Base-by-base conservation (phyloP, 2,888 invertebrate species). In the Apodemia mormo region DNA sequence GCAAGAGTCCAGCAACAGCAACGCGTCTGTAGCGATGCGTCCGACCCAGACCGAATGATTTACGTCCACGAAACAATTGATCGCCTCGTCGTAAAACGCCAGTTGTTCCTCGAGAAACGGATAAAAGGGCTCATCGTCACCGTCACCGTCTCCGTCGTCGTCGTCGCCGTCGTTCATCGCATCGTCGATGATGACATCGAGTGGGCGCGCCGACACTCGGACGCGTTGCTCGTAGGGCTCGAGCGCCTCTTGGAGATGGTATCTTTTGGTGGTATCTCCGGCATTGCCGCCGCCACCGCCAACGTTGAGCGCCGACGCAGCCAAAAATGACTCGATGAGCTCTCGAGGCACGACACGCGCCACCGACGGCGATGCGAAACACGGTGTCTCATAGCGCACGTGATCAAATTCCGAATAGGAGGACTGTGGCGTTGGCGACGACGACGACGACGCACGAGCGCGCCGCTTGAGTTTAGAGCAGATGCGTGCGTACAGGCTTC, bases 401-500 rank as follows among this genome's bases (percentile, higher is more conserved):
- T 40, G 37, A 67, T 68, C 58, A 58, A 68, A 68, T 10, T 65
- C 65, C n/a, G 65, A 37, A 65, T 37, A 30, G 37, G 65, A n/a
- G n/a, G n/a, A n/a, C n/a, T n/a, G n/a, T n/a, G n/a, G n/a, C n/a
- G n/a, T n/a, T n/a, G n/a, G 37, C 43, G 43, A 43, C 12, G 45
- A 14, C 14, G 45, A 12, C 49, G 49, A 37, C 14, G 30, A 52
- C 54, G 58, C 54, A 58, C 22, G 43, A 9, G 14, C 37, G 29
- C 68, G 54, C 54, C 52, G 30, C 45, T 43, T 68, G 22, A 58
- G 68, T 58, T 33, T 49, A 14, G 52, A 54, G n/a, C 49, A 33
- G n/a, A 67, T 67, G 37, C 67, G 52, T 54, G 67, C 43, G 58
- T 68, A 68, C 68, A 68, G 58, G 22, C 68, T 68, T 54, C 33